Evolutionary conservation across 1,140 invertebrate genomes (phyloP).

Genomic region (Nebria ingens): DNA sequence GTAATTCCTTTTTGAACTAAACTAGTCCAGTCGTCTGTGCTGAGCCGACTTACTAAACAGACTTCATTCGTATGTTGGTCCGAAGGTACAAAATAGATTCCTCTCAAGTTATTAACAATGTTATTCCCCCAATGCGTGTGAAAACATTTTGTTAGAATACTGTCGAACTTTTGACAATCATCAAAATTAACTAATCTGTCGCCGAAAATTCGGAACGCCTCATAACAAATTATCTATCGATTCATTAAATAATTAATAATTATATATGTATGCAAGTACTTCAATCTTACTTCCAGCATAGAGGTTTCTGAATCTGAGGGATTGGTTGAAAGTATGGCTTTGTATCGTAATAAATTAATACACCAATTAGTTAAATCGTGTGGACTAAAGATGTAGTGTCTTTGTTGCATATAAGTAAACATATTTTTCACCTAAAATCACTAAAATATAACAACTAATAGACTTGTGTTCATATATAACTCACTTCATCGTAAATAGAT

Average conservation of each 20-base stretch:
- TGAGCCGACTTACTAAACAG: slow-evolving; percentile 21
- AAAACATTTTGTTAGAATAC: slow-evolving; percentile 41
- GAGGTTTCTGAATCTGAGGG: slow-evolving; percentile 15
- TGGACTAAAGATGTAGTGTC: slow-evolving; percentile 52
- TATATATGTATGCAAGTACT: not conserved
- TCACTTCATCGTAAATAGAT: slow-evolving; percentile 55
- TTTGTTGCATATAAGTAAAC: slow-evolving; percentile 47
- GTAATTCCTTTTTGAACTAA: slow-evolving; percentile 54
- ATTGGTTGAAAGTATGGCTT: slow-evolving; percentile 16
- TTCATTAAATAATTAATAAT: slow-evolving; percentile 8
- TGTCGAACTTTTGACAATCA: slow-evolving; percentile 55
- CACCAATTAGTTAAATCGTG: slow-evolving; percentile 63
- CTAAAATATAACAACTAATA: slow-evolving; percentile 13
- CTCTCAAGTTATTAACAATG: slow-evolving; percentile 16
- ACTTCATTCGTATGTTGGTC: slow-evolving; percentile 10
- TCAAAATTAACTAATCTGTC: slow-evolving; percentile 62
- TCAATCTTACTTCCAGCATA: slow-evolving; percentile 17
- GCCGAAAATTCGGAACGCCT: slow-evolving; percentile 65
- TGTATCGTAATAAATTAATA: slow-evolving; percentile 53
- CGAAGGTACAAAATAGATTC: slow-evolving; percentile 24
- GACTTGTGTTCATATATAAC: slow-evolving; percentile 13
- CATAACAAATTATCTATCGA: slow-evolving; percentile 55
- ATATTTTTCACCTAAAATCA: slow-evolving; percentile 42
- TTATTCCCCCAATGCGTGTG: slow-evolving; percentile 44
- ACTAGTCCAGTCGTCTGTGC: slow-evolving; percentile 45